These are phyloP conservation scores for Chorisops tibialis DNA, from an alignment of 2,888 invertebrate species.

Conservation along the genomic window DNA sequence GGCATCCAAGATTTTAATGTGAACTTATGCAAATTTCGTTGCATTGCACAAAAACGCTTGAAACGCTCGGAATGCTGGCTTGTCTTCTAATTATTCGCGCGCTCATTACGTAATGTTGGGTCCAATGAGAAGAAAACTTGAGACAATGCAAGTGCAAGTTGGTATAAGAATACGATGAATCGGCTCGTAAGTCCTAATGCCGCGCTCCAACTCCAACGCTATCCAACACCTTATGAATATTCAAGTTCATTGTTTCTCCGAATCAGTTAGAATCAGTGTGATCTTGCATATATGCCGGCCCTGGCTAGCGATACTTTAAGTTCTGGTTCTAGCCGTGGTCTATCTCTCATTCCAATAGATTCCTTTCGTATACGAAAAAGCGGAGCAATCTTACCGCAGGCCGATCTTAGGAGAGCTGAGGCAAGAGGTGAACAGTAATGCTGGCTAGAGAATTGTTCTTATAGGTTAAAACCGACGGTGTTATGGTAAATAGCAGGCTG, in stretches of 20 bases:
- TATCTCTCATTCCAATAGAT: no score
- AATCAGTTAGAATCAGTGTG: constrained; percentile 16
- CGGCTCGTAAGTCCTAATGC: constrained; percentile 1
- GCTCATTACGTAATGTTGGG: constrained; percentile 9
- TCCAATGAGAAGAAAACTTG: background rate
- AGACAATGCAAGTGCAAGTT: constrained; percentile 12
- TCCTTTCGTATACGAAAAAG: no score
- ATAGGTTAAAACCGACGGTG: constrained; percentile 6
- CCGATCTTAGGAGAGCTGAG: no score
- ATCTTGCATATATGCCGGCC: background rate
- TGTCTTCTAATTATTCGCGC: constrained; percentile 11
- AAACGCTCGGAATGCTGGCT: background rate
- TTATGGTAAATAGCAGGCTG: no score
- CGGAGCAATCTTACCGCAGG: no score
- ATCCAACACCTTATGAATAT: constrained; percentile 23
- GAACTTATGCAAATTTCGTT: constrained; percentile 3
- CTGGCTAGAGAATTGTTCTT: no score
- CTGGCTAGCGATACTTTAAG: background rate
- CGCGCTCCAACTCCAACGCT: constrained; percentile 1
- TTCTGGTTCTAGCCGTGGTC: no score
- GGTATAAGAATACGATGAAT: no score
- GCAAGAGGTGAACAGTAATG: no score
- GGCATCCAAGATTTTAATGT: no score
- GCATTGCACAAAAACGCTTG: background rate
- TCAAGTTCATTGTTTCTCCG: constrained; percentile 24